Evolutionary conservation across 1,140 invertebrate genomes (phyloP).

Genomic region (Harlomillsia oculata): DNA sequence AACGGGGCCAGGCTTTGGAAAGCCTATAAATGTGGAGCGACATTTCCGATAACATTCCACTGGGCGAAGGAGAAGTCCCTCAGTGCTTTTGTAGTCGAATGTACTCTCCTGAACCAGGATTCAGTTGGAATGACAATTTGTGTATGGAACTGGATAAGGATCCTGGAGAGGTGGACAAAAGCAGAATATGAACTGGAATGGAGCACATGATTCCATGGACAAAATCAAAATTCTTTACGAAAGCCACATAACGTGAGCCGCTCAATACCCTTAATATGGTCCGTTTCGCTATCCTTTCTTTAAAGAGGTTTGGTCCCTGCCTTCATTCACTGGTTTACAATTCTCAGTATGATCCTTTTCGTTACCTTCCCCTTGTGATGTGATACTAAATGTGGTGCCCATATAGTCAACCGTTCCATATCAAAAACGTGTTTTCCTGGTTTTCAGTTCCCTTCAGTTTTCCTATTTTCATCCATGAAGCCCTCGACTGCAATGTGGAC

Average conservation of each 20-base stretch:
- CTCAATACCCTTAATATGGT: no score
- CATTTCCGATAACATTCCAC: background rate
- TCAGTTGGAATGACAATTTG: constrained; percentile 19
- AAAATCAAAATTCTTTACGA: no score
- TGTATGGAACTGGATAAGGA: constrained; percentile 10
- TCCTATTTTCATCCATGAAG: background rate
- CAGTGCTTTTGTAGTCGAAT: no score
- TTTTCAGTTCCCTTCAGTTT: background rate
- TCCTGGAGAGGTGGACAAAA: background rate
- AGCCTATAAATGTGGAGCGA: background rate
- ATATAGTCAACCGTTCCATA: background rate
- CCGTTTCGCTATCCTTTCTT: background rate
- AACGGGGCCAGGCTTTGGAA: no score
- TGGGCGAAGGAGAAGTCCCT: background rate
- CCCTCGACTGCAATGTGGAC: constrained; percentile 1
- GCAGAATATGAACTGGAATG: no score
- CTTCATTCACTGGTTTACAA: no score
- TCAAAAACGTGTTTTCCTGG: background rate
- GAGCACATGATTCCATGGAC: no score
- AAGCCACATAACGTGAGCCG: no score
- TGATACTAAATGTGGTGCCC: background rate
- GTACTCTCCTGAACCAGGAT: no score
- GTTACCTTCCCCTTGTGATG: background rate
- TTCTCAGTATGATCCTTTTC: no score
- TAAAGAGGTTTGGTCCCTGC: background rate